These are phyloP conservation scores for Drosophila oshimai DNA, from an alignment of 1,140 invertebrate genomes.

Conservation along the genomic window DNA sequence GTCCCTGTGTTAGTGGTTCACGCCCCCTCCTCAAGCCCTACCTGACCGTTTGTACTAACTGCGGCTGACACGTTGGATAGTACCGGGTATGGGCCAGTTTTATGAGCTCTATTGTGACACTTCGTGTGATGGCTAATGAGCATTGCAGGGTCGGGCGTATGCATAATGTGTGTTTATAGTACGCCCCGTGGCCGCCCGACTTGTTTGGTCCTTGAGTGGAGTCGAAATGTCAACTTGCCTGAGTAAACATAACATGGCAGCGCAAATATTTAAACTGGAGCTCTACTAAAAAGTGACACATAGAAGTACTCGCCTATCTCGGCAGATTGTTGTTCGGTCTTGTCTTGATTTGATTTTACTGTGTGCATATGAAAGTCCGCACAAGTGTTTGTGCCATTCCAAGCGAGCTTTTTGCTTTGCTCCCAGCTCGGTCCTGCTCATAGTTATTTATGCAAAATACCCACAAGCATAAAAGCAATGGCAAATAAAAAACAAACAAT, in stretches of 20 bases:
- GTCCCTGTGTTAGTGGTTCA: conserved; percentile 1
- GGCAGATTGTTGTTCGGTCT: conserved; percentile 18
- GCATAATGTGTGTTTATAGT: conserved; percentile 37
- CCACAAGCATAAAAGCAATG: conserved; percentile 61
- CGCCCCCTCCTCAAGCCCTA: conserved; percentile 1
- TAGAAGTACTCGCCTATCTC: conserved; percentile 27
- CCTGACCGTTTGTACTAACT: conserved; percentile 47
- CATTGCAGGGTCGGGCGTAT: conserved; percentile 8
- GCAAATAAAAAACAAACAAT: conserved; percentile 71
- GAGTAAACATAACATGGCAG: conserved; percentile 6
- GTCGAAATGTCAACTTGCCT: conserved; percentile 39
- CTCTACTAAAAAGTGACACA: conserved; percentile 6
- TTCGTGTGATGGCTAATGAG: conserved; percentile 59
- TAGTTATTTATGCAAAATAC: conserved; percentile 77
- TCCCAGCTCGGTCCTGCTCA: conserved; percentile 17
- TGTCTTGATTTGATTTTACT: conserved; percentile 44
- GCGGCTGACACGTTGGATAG: conserved; percentile 1
- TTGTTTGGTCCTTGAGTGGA: not conserved
- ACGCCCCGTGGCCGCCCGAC: not conserved
- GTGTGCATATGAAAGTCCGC: not conserved
- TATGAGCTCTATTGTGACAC: conserved; percentile 21
- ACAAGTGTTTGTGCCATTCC: not conserved
- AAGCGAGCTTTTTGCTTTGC: conserved; percentile 26
- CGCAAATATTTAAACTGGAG: conserved; percentile 37
- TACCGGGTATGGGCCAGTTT: conserved; percentile 12